Percentiles rank a stretch among this genome's conserved stretches.
Conservation (phyloP, 2,797 vertebrate species). For the Poeciliopsis presidionis region DNA sequence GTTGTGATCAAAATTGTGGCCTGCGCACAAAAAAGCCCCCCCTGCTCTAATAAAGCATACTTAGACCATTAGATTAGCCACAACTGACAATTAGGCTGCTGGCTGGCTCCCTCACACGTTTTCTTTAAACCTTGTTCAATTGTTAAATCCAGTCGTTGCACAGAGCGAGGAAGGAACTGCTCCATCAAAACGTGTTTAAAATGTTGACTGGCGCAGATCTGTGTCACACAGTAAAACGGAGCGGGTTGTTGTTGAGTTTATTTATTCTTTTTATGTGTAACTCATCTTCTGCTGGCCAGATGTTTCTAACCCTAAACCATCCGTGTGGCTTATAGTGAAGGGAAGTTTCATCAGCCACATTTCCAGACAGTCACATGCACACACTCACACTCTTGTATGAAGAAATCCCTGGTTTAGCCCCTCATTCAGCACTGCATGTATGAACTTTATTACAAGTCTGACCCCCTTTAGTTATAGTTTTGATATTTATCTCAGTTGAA, state of each 20-base stretch:
- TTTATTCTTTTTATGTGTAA: constrained; percentile 17
- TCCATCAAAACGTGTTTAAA: constrained; percentile 30
- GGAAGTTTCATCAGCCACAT: constrained; percentile 57
- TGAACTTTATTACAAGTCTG: not conserved
- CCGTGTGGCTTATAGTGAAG: constrained; percentile 36
- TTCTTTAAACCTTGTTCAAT: constrained; percentile 38
- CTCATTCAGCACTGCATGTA: not conserved
- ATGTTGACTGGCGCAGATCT: constrained; percentile 17
- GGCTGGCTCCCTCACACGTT: constrained; percentile 37
- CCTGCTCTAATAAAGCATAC: constrained; percentile 58
- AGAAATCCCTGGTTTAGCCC: not conserved
- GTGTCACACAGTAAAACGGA: not conserved
- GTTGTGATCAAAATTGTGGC: constrained; percentile 59
- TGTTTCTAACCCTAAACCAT: constrained; percentile 50
- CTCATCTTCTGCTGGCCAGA: constrained; percentile 48
- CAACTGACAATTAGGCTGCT: constrained; percentile 62
- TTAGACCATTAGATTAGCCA: constrained; percentile 67
- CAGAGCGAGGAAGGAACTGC: constrained; percentile 9
- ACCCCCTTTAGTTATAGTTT: not conserved
- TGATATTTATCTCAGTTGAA: not conserved
- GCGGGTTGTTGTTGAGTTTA: not conserved
- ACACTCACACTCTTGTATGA: not conserved
- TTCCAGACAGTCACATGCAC: constrained; percentile 50
- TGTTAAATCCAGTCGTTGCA: constrained; percentile 43
- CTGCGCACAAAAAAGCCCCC: constrained; percentile 38